Base-by-base conservation (phyloP, 2,888 invertebrate species). In the Drosophila kokeensis region DNA sequence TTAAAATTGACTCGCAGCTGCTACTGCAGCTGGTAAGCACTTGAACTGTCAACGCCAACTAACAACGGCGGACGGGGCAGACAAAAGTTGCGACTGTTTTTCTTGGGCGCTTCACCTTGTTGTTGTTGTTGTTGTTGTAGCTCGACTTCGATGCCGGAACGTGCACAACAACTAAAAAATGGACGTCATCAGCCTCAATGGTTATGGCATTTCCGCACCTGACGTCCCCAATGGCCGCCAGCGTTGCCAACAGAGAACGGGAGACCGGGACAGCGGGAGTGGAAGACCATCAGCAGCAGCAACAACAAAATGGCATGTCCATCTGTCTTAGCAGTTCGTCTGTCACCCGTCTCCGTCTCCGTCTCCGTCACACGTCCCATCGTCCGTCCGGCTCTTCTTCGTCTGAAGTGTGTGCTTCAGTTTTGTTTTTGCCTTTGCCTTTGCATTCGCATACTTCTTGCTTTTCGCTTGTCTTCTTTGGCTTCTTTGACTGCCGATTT, bases 331-430 rank as follows among this genome's bases (percentile, higher is more conserved):
- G 11, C 55, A 29, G 65, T 54, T 60, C 32, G 77, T 63, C 73
- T 42, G 42, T 49, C 42, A 42, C 73, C 50, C 77, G 40, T 30
- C 15, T 55, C 73, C 77, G 73, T 77, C 83, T 76, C 57, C 73
- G 79, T 81, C 72, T 86, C 11, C n/a, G 11, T 21, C 8, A 11
- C 6, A 1, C 70, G 72, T 82, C 66, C 84, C 7, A 7, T 21
- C 8, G 24, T 24, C 8, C 38, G 58, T 50, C 40, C 57, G 77
- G 50, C 60, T 75, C 79, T 78, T 73, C 82, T 74, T 60, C 73
- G 85, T 88, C 78, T 86, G 83, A 88, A 86, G 90, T 82, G 83
- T 59, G 88, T 86, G 81, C 90, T 90, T 90, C 72, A 90, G 80
- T 87, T 85, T 69, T 64, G 63, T 63, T 73, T 75, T 66, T 67